Conservation (phyloP, 2,797 vertebrate genomes). For the Macroramphosus scolopax region DNA sequence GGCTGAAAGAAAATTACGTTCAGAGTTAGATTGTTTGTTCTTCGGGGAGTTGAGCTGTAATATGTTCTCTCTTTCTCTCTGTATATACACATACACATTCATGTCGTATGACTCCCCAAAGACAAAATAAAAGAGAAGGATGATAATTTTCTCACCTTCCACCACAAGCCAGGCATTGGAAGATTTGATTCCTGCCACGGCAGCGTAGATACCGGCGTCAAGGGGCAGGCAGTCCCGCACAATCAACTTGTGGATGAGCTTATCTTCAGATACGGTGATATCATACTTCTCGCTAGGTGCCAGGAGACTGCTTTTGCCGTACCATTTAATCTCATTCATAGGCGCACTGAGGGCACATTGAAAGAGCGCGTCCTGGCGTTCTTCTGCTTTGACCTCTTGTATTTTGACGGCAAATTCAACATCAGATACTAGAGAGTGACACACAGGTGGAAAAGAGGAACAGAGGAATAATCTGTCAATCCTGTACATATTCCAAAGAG, state of each 20-base stretch:
- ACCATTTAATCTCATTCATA: constrained; percentile 78
- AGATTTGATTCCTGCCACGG: constrained; percentile 80
- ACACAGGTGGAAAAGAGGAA: constrained; percentile 7
- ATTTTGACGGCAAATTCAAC: constrained; percentile 81
- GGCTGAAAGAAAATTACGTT: constrained; percentile 53
- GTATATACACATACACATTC: no score
- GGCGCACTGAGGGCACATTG: constrained; percentile 80
- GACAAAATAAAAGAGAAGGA: neutral
- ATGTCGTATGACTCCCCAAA: no score
- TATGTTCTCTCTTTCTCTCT: no score
- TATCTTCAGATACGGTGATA: constrained; percentile 80
- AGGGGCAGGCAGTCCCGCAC: constrained; percentile 75
- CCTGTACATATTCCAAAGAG: neutral
- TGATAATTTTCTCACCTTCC: constrained; percentile 75
- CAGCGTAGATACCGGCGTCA: constrained; percentile 85
- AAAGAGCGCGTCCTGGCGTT: constrained; percentile 79
- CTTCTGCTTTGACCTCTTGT: constrained; percentile 76
- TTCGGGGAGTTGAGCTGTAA: no score
- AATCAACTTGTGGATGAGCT: constrained; percentile 83
- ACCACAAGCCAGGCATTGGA: constrained; percentile 88
- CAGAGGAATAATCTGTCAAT: neutral
- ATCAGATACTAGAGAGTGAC: constrained; percentile 58
- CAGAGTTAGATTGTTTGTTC: no score
- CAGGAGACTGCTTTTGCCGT: constrained; percentile 73
- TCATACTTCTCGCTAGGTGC: constrained; percentile 74